A percentile compares a stretch with the other conserved stretches of the same genome.
These are phyloP conservation scores for Stigmatopora argus DNA, from an alignment of 2,113 vertebrate species.

Conservation along the genomic window DNA sequence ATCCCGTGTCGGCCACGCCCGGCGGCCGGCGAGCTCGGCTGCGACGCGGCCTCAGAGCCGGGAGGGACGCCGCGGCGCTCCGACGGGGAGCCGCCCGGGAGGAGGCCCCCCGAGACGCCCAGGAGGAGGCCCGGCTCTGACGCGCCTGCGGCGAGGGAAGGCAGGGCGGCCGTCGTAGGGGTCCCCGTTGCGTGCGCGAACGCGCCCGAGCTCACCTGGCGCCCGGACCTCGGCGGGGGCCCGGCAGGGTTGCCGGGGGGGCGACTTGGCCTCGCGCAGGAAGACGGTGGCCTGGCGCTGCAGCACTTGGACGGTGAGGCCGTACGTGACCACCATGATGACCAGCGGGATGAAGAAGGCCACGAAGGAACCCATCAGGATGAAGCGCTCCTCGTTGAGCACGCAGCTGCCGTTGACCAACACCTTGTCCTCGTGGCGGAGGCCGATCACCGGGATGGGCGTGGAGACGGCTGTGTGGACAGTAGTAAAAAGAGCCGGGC, in stretches of 20 bases:
- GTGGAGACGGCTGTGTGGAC: slow-evolving; percentile 79
- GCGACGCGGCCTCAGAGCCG: slow-evolving; percentile 74
- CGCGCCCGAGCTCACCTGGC: slow-evolving; percentile 38
- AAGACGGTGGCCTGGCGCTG: slow-evolving; percentile 89
- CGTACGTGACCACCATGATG: slow-evolving; percentile 97
- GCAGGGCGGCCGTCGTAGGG: neutral
- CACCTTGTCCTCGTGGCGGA: slow-evolving; percentile 86
- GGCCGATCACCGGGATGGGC: slow-evolving; percentile 92
- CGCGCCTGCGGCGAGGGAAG: slow-evolving; percentile 56
- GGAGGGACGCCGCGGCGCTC: slow-evolving; percentile 78
- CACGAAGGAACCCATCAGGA: slow-evolving; percentile 94
- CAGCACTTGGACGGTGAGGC: slow-evolving; percentile 84
- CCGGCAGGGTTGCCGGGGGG: slow-evolving; percentile 70
- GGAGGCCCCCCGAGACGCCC: slow-evolving; percentile 42
- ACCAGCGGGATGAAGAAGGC: slow-evolving; percentile 97
- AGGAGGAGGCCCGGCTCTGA: slow-evolving; percentile 53
- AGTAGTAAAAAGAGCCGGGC: no score
- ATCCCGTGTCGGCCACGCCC: slow-evolving; percentile 81
- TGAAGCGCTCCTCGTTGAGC: slow-evolving; percentile 91
- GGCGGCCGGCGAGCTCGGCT: slow-evolving; percentile 77
- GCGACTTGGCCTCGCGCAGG: slow-evolving; percentile 72
- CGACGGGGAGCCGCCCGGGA: slow-evolving; percentile 47
- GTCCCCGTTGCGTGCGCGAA: neutral
- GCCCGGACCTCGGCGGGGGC: slow-evolving; percentile 56
- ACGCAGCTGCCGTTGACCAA: slow-evolving; percentile 87